phyloP scores from a whole-genome alignment of 2,113 vertebrate species.

The Oryzias woworae region DNA sequence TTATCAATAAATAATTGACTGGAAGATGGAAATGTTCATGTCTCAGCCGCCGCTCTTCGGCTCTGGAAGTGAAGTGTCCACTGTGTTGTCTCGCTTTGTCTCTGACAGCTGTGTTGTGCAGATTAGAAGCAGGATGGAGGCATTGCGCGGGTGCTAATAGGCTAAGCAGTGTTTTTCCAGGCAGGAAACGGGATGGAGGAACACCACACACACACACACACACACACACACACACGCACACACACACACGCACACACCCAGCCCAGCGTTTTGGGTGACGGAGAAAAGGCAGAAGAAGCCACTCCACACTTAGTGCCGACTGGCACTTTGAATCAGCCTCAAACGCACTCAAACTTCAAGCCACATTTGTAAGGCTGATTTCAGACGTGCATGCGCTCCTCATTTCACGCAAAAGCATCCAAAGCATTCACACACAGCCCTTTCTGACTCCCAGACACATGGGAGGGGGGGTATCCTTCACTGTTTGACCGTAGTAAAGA shows the following conservation, averaged over 20 bases:
- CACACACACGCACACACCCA: constrained; percentile 59
- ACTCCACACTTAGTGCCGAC: constrained; percentile 79
- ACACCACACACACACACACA: constrained; percentile 49
- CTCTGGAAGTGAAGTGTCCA: constrained; percentile 57
- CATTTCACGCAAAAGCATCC: constrained; percentile 19
- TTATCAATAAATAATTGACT: constrained; percentile 81
- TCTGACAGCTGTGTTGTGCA: constrained; percentile 50
- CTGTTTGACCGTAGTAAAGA: constrained; percentile 74
- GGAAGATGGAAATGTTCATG: constrained; percentile 38
- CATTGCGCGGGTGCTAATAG: constrained; percentile 68
- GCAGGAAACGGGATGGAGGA: constrained; percentile 67
- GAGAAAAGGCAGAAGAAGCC: constrained; percentile 82
- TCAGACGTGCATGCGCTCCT: constrained; percentile 75
- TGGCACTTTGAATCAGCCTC: constrained; percentile 91
- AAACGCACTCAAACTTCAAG: constrained; percentile 87
- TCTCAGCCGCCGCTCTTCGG: constrained; percentile 18
- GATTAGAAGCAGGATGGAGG: constrained; percentile 54
- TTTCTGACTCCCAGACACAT: constrained; percentile 17
- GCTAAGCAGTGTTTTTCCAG: constrained; percentile 66
- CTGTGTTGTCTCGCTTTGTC: constrained; percentile 53
- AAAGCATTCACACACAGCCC: constrained; percentile 12
- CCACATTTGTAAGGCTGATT: constrained; percentile 87
- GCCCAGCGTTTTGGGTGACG: constrained; percentile 82
- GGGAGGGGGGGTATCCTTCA: constrained; percentile 63
- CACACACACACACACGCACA: constrained; percentile 49